Conservation (phyloP, 1,140 invertebrate genomes). For the Halesus radiatus region DNA sequence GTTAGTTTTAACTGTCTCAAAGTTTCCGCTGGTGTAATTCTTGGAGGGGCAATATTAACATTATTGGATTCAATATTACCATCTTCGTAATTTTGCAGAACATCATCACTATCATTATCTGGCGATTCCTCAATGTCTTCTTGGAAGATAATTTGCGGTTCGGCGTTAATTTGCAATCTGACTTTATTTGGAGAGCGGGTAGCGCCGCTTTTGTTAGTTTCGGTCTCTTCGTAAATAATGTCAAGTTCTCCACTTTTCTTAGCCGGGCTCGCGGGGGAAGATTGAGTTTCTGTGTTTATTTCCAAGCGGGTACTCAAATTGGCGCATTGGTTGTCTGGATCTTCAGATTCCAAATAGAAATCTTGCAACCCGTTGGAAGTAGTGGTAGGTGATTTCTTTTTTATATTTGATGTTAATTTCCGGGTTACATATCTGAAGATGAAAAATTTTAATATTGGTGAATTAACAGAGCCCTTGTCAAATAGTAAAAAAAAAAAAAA, state of each 20-base stretch:
- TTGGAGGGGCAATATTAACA: slow-evolving; percentile 2
- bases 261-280: background rate
- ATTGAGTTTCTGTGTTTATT: background rate
- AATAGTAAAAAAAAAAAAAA: no score
- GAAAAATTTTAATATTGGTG: background rate
- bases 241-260: background rate
- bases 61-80: background rate
- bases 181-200: background rate
- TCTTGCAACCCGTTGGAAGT: slow-evolving; percentile 2
- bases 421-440: slow-evolving; percentile 10
- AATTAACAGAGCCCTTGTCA: no score
- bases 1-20: slow-evolving; percentile 15
- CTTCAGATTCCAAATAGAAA: slow-evolving; percentile 13
- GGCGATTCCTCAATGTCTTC: background rate
- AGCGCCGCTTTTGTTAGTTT: background rate
- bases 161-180: slow-evolving; percentile 14
- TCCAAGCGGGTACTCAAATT: slow-evolving; percentile 25
- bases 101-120: slow-evolving; percentile 7
- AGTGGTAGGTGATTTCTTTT: background rate
- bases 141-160: slow-evolving; percentile 10
- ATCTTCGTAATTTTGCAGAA: background rate
- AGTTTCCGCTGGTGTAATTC: slow-evolving; percentile 28
- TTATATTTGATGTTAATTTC: slow-evolving; percentile 5
- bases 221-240: background rate
- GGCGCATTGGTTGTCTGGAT: slow-evolving; percentile 20